Base-by-base conservation (phyloP, 2,113 vertebrate species). In the Stigmatopora argus region DNA sequence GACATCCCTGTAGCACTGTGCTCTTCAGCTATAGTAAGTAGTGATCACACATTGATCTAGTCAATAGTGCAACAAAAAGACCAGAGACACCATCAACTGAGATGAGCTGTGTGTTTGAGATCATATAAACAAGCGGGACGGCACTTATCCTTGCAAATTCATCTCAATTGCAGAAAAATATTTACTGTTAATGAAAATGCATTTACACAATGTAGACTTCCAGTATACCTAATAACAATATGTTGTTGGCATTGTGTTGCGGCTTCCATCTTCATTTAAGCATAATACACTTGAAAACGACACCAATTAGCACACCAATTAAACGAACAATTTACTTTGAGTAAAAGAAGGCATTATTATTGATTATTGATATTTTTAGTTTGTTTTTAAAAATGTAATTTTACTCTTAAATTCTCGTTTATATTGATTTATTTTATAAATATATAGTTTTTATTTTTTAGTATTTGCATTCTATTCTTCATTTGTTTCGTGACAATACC, bases 101-200 rank as follows among this genome's bases (percentile, higher is more conserved):
- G 35, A 45, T 61, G 35, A 35, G 12, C 38, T 12, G 57, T 59
- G 15, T 9, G 19, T 23, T 53, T n/a, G 49, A 9, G n/a, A 53
- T 10, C 52, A 21, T 34, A 34, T 56, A 56, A 34, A 44, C 38
- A 44, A 44, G n/a, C 44, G 10, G 44, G 44, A 61, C 7, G 26
- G 53, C 26, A 15, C 26, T 26, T 44, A 21, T 61, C 44, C 38
- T 44, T 21, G 38, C 38, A 14, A 70, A 65, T 21, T 55, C 52
- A 55, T 62, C 53, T 71, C 69, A 51, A 72, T 45, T 26, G 15
- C 21, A 31, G 41, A 60, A 21, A 68, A 61, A 65, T 38, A 17
- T 62, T 11, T 46, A 41, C 38, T 41, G 7, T 41, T 4, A 61
- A 61, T 21, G 12, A 35, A 58, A 17, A 44, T 61, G 38, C 58